Evolutionary conservation across 2,797 vertebrate genomes (phyloP), one percentile per base, ranked within the genome.

Genomic region (Sebastes iracundus): DNA sequence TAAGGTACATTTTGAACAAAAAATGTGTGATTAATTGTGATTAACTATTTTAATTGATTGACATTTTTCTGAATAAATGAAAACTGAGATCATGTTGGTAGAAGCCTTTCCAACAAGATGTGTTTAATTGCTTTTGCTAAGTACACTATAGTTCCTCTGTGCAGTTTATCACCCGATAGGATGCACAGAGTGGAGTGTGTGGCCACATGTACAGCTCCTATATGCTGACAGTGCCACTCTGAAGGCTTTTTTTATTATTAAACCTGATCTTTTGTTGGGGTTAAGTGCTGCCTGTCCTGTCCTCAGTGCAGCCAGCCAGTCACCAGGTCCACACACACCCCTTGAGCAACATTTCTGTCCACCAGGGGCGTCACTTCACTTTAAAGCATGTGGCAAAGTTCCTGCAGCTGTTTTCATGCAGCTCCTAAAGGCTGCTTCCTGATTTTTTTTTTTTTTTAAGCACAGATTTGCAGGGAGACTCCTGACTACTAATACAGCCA

Each of bases 221-320:
- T 7, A 4, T 86, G 86, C 79, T 90, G 88, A 91, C 74, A 5
- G 13, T 58, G 46, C 67, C 59, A 20, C 66, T 75, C 32, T 33
- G 53, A 46, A 61, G 65, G 71, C 72, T 59, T 87, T 81, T 85
- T 87, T 79, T 72, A 70, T 88, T 82, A 88, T 91, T 83, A 79
- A 74, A 77, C 70, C 62, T 77, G 75, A 83, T 84, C 79, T 83
- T 52, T 14, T 23, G 20, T 35, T 70, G 33, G 79, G 75, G 74
- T 62, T 73, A 69, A 84, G 87, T 84, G 80, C 90, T 46, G 72
- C 81, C 77, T 35, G 59, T 87, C 28, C 63, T 69, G 74, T 75
- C 42, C 70, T 67, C n/a, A 80, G 72, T 70, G 83, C 84, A 69
- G 64, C 42, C 46, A 52, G 20, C n/a, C 75, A 70, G 69, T 32